phyloP scores from a whole-genome alignment of 2,797 vertebrate species.

The Varecia variegata region DNA sequence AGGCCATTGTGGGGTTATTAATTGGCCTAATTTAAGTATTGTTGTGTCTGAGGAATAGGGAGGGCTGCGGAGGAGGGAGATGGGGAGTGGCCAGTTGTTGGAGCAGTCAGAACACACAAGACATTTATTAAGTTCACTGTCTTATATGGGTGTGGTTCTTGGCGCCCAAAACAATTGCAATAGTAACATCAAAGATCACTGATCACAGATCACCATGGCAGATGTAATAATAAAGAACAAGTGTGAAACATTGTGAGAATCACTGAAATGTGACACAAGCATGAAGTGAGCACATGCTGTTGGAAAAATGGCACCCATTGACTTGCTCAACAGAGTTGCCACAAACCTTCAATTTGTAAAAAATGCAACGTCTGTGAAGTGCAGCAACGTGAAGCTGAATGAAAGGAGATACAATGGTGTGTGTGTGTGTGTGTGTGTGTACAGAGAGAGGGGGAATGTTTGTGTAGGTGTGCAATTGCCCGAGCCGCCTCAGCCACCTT shows the following conservation, averaged over 20 bases:
- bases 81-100: background rate
- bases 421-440: background rate
- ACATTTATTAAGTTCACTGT: background rate
- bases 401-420: background rate
- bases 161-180: background rate
- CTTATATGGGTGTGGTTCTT: background rate
- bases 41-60: background rate
- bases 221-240: background rate
- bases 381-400: too few species aligned
- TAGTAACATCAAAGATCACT: background rate
- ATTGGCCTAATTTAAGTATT: background rate
- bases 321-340: background rate
- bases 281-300: background rate
- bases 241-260: background rate
- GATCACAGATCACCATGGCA: background rate
- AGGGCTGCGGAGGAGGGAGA: background rate
- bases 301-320: background rate
- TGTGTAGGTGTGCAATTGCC: background rate
- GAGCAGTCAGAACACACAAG: background rate
- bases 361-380: background rate
- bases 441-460: fast-evolving
- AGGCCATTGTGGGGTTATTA: background rate
- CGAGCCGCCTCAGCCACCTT: background rate
- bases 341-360: background rate
- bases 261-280: background rate